These are phyloP conservation scores for Dicerorhinus sumatrensis DNA, from an alignment of 2,113 vertebrate genomes.

Conservation along the genomic window DNA sequence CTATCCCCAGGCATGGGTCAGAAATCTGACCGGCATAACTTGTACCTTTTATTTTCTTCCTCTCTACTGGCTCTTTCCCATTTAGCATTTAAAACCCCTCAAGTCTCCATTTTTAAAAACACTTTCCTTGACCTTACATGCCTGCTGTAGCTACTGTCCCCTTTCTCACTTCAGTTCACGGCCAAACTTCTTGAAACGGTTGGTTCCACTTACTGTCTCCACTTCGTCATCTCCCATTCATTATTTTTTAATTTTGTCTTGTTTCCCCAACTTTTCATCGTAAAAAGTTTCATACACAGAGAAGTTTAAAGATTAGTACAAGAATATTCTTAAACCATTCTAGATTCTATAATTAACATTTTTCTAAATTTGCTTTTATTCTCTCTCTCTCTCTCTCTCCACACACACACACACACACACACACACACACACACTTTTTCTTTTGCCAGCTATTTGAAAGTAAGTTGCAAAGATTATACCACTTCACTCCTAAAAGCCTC, in stretches of 20 bases:
- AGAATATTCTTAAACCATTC: not conserved
- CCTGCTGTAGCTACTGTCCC: not conserved
- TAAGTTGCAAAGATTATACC: not conserved
- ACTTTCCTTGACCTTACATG: not conserved
- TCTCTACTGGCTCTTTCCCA: not conserved
- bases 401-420: not conserved
- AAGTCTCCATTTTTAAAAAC: not conserved
- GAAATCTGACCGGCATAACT: not conserved
- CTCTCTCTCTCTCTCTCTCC: not conserved
- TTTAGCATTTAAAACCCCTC: not conserved
- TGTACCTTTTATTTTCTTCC: not conserved
- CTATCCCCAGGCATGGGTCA: not conserved
- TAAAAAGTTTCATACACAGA: slow-evolving; percentile 23
- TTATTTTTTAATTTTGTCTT: slow-evolving; percentile 6
- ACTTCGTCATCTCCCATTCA: not conserved
- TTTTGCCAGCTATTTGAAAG: not conserved
- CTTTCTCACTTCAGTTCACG: not conserved
- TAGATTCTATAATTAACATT: not conserved
- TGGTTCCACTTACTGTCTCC: not conserved
- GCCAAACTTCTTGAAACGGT: not conserved
- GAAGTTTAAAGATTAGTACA: not conserved
- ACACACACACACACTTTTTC: not conserved
- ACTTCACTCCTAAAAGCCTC: not conserved
- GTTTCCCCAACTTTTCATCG: not conserved
- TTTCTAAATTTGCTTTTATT: slow-evolving; percentile 25